These are phyloP conservation scores for Sebastes kiyomatsui DNA, from an alignment of 2,797 vertebrate genomes.

Conservation along the genomic window DNA sequence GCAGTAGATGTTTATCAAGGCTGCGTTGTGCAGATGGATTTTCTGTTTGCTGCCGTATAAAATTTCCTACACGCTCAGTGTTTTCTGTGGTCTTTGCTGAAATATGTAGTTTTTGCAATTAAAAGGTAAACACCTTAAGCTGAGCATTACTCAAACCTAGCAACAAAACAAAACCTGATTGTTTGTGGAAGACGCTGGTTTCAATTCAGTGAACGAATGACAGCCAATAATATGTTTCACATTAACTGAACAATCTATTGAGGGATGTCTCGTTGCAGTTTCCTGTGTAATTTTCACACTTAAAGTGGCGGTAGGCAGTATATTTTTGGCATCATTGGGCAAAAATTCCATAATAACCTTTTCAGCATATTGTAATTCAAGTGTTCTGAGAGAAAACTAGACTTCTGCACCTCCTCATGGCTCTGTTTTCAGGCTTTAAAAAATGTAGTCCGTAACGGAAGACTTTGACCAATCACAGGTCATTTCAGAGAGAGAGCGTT, in stretches of 20 bases:
- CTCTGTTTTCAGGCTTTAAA: no score
- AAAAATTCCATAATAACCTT: no score
- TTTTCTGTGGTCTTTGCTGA: conserved; percentile 20
- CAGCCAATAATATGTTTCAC: conserved; percentile 17
- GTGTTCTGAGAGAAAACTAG: no score
- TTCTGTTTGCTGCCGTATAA: not conserved
- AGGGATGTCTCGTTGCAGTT: conserved; percentile 9
- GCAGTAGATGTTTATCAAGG: conserved; percentile 49
- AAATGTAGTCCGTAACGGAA: no score
- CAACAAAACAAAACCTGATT: conserved; percentile 28
- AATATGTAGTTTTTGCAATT: not conserved
- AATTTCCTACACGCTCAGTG: conserved; percentile 6
- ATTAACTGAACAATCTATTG: conserved; percentile 30
- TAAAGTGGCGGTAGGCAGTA: no score
- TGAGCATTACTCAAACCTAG: conserved; percentile 11
- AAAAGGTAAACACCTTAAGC: conserved; percentile 14
- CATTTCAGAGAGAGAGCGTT: no score
- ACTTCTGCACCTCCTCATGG: no score
- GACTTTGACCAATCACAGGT: no score
- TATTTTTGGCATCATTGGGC: no score
- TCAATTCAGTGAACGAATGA: not conserved
- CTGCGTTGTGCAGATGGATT: conserved; percentile 21
- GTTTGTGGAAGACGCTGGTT: not conserved
- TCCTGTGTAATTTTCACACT: conserved; percentile 20
- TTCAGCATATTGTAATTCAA: no score